Evolutionary conservation across 92 coral and sea anemone species (phyloP), one percentile per base, ranked within the genome.

Genomic region (Pocillopora grandis): DNA sequence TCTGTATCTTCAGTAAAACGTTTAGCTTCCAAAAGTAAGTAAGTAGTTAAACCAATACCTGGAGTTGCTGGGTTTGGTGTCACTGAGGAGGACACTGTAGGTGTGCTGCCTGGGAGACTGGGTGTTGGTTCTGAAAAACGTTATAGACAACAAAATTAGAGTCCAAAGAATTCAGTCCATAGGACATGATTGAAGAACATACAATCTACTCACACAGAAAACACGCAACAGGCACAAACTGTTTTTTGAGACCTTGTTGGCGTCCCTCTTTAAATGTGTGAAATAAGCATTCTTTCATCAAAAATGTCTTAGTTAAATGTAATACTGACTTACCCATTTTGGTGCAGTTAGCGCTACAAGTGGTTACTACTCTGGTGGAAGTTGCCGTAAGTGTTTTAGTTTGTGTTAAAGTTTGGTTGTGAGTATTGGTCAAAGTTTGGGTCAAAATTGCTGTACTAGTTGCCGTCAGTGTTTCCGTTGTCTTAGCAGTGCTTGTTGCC

Each of bases 271-370:
- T 42, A 42, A 42, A 7, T 42, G 5, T 42, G 49, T 42, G 49
- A 42, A 42, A 42, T 42, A 7, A 42, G 7, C 49, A 42, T 42
- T 7, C 49, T 27, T 42, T 42, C 49, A 42, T 42, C 8, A 42
- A 3, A 42, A 42, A 42, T 27, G 49, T 7, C 8, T 42, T 7
- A 42, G 49, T 7, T 7, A 42, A 42, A 42, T 20, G 9, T 16
- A 7, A 36, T 18, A 15, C 12, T 15, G 18, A 84, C 77, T 35
- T 58, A 84, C 88, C 88, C 5, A 84, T 65, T 16, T 33, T 58
- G 23, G 86, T 81, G 84, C 94, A 91, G 76, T 78, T 88, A 10
- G 72, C 66, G 57, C 92, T 88, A 58, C 94, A 91, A n/a, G 87
- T 81, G 16, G 94, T 88, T 69, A 91, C 94, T 10, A 91, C 90